These are phyloP conservation scores for Acleris holmiana DNA, from an alignment of 2,888 invertebrate genomes.

Conservation along the genomic window DNA sequence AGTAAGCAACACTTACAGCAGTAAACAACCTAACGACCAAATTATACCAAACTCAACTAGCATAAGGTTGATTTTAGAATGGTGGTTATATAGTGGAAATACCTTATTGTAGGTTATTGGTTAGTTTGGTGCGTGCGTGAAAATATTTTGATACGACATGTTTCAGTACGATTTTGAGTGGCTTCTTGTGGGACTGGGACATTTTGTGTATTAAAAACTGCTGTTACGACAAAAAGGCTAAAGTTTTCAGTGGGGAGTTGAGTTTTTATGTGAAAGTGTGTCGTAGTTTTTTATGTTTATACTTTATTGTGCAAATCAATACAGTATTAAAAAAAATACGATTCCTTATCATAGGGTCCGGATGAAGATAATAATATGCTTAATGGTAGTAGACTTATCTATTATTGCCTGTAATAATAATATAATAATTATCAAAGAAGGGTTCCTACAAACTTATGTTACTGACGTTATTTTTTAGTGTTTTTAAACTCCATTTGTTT, in stretches of 20 bases:
- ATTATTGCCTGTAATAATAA: too few relatives aligned
- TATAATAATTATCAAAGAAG: too few relatives aligned
- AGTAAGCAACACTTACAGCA: conserved; percentile 30
- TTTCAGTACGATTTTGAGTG: conserved; percentile 34
- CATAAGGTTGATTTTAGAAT: conserved; percentile 15
- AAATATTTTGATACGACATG: conserved; percentile 39
- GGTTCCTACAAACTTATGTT: too few relatives aligned
- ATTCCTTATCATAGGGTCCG: too few relatives aligned
- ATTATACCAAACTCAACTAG: background rate
- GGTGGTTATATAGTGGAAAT: background rate
- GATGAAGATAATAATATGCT: too few relatives aligned
- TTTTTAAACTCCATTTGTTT: too few relatives aligned
- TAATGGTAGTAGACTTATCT: too few relatives aligned
- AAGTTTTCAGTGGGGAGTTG: background rate
- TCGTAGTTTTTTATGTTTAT: too few relatives aligned
- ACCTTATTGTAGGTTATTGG: conserved; percentile 29
- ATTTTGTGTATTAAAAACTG: conserved; percentile 24
- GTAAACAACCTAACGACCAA: conserved; percentile 1
- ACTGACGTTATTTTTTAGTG: too few relatives aligned
- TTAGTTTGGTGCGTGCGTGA: conserved; percentile 34
- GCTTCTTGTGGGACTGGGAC: conserved; percentile 38
- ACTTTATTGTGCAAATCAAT: too few relatives aligned
- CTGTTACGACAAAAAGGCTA: background rate
- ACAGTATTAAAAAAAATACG: too few relatives aligned
- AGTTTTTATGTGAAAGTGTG: background rate